Evolutionary conservation across 2,113 vertebrate species (phyloP).

Genomic region (Coregonus clupeaformis): DNA sequence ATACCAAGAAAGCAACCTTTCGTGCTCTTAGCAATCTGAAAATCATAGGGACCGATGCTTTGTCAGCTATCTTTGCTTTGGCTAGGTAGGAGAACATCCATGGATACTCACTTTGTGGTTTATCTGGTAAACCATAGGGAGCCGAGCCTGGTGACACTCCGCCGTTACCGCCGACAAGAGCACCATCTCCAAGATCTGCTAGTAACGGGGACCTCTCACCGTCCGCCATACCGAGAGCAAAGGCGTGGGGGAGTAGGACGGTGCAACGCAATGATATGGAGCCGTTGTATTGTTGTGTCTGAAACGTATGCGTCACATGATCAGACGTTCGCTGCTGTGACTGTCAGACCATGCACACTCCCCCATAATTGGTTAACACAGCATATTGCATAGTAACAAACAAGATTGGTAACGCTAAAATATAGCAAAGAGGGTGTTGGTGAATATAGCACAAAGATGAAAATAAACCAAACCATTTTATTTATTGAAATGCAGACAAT

Average conservation of each 20-base stretch:
- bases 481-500: too few relatives aligned
- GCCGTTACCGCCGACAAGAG: constrained; percentile 66
- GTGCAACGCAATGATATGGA: constrained; percentile 33
- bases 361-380: too few relatives aligned
- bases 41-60: too few relatives aligned
- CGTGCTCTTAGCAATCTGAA: too few relatives aligned
- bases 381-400: too few relatives aligned
- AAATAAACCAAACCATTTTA: too few relatives aligned
- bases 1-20: not conserved
- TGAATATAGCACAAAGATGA: too few relatives aligned
- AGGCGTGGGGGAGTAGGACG: constrained; percentile 42
- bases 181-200: constrained; percentile 76
- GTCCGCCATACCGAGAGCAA: constrained; percentile 77
- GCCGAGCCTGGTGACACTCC: constrained; percentile 68
- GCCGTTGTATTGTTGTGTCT: constrained; percentile 40
- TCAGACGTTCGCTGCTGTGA: constrained; percentile 61
- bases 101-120: constrained; percentile 75
- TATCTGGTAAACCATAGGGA: constrained; percentile 69
- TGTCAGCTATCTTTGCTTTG: not conserved
- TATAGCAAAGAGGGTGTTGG: too few relatives aligned
- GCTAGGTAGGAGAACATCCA: constrained; percentile 12
- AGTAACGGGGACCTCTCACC: constrained; percentile 80
- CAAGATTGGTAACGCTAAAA: too few relatives aligned
- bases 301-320: constrained; percentile 74
- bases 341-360: not conserved